Base-by-base conservation (phyloP, 2,797 vertebrate genomes). In the Thunnus albacares region DNA sequence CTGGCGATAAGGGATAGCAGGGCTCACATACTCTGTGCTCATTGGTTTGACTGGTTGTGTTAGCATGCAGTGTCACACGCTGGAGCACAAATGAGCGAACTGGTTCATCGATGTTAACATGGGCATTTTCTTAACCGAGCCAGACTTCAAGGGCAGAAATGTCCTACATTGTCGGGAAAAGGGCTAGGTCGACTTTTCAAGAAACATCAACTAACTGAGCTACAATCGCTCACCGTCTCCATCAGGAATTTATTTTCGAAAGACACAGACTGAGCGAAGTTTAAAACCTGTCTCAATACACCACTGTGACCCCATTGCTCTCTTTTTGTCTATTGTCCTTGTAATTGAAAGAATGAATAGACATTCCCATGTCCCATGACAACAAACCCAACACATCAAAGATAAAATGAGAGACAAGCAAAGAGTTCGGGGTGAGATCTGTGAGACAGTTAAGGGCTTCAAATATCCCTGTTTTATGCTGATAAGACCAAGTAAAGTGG, bases 21-120 rank as follows among this genome's bases (percentile, higher is more conserved):
- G 63, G n/a, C 75, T 88, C 82, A 87, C 61, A 62, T 68, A 20
- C 28, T 64, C n/a, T 17, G 41, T 68, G 86, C 72, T 89, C 90
- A 93, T 91, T 58, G 88, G 79, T 80, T 87, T 92, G 91, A 93
- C 91, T 90, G 81, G 62, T 71, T 79, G 57, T 66, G 73, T 75
- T 79, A 73, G 75, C 63, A 56, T 77, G 76, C 73, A 75, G 71
- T 20, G 68, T 84, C 35, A 17, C 73, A 76, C 20, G 4, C 66
- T 61, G 61, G 64, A 71, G 86, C 77, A 38, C 41, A 80, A 85
- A 79, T 62, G 74, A 80, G 78, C 33, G 17, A 93, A 87, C 62
- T 89, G 79, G 86, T 90, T 92, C 87, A 90, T 71, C 22, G n/a
- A 82, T 56, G 84, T 82, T 81, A 87, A 82, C 71, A 63, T 30